Base-by-base conservation (phyloP, 2,888 invertebrate genomes). In the Agonum fuliginosum region DNA sequence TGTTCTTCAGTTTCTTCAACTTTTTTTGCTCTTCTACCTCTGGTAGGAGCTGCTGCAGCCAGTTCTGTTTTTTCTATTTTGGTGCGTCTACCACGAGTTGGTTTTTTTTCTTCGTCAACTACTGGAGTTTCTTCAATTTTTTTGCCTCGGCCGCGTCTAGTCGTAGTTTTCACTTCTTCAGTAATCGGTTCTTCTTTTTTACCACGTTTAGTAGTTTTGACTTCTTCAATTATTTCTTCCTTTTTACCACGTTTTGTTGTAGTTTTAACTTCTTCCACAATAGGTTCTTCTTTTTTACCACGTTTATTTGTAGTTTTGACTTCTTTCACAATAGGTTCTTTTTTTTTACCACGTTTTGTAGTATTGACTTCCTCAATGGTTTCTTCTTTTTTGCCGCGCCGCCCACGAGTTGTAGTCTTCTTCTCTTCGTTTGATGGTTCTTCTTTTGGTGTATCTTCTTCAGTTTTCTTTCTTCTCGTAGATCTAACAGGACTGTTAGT, bases 271-370 rank as follows among this genome's bases (percentile, higher is more conserved):
- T 69, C 69, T 20, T 69, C 41, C 2, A 3, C 0, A 0, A 17
- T 30, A n/a, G n/a, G n/a, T 5, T 62, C 27, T 24, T 62, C 41
- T 41, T 43, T 69, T 17, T 24, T 69, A 5, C 12, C 69, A 5
- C 43, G 19, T 20, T 14, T 22, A 69, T 3, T 19, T 69, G 6
- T 43, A 6, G 22, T 27, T 22, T 41, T 34, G n/a, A 6, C 12
- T 37, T 37, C 3, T n/a, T 22, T 67, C 22, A 6, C 6, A 2
- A 1, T 10, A 10, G 10, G 17, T 22, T 24, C n/a, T 19, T 54
- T 54, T 24, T 65, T 24, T 30, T 27, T 12, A 17, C 17, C 12
- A n/a, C n/a, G n/a, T n/a, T n/a, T n/a, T n/a, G n/a, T n/a, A n/a
- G n/a, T n/a, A n/a, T n/a, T n/a, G n/a, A n/a, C n/a, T n/a, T n/a